phyloP scores from a whole-genome alignment of 2,113 vertebrate species.

The Scortum barcoo region DNA sequence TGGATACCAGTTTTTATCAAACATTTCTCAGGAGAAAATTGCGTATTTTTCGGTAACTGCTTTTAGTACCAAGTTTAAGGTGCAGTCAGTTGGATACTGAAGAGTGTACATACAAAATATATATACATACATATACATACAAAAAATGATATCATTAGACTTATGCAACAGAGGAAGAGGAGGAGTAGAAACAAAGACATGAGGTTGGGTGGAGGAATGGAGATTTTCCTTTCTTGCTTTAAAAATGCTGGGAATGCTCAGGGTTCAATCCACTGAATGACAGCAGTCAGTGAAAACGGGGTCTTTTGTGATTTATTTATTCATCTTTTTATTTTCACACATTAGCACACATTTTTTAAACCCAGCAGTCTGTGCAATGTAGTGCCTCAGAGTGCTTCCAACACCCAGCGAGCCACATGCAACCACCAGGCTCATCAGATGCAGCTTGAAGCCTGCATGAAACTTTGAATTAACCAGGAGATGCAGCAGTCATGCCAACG shows the following conservation, averaged over 20 bases:
- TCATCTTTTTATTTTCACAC: neutral
- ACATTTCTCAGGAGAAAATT: no score
- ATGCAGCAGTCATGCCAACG: neutral
- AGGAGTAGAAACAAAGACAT: neutral
- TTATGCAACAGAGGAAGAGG: neutral
- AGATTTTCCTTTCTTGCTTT: neutral
- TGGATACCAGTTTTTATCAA: no score
- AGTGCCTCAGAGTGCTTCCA: neutral
- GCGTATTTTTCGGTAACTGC: neutral
- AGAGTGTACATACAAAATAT: no score
- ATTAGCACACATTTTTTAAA: neutral
- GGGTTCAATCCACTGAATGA: neutral
- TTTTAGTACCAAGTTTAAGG: neutral
- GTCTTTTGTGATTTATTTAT: no score
- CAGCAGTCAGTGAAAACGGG: neutral
- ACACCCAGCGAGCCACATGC: neutral
- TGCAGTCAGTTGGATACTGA: no score
- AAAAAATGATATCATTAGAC: no score
- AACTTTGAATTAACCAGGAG: neutral
- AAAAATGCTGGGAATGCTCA: neutral
- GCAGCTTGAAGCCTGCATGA: constrained; percentile 7
- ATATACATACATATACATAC: no score
- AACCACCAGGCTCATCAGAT: neutral
- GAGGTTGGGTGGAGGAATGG: neutral
- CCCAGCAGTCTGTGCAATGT: neutral